Percentiles rank a stretch among this genome's conserved stretches.
phyloP scores from a whole-genome alignment of 2,797 vertebrate species.

The Poecilia velifera region DNA sequence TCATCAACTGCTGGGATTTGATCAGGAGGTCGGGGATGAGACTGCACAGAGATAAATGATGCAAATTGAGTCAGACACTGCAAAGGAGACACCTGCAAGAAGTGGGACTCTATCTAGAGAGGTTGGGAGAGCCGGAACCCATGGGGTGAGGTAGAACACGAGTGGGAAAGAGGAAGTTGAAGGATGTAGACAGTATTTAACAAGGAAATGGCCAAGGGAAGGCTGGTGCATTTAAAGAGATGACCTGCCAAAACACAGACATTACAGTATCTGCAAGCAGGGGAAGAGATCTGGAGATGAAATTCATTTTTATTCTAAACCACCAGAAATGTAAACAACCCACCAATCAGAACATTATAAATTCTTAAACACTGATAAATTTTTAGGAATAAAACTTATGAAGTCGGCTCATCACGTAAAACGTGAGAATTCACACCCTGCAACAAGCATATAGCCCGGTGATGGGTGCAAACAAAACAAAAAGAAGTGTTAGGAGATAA shows the following conservation, averaged over 20 bases:
- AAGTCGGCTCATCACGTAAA: slow-evolving; percentile 24
- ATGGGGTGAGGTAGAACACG: slow-evolving; percentile 5
- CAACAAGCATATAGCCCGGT: slow-evolving; percentile 7
- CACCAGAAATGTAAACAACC: slow-evolving; percentile 40
- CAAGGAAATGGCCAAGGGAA: slow-evolving; percentile 13
- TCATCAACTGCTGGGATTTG: slow-evolving; percentile 61
- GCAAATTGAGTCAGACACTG: slow-evolving; percentile 69
- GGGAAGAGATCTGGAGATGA: slow-evolving; percentile 23
- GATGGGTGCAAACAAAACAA: slow-evolving; percentile 18
- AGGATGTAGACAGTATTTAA: slow-evolving; percentile 11
- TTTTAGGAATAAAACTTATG: slow-evolving; percentile 59
- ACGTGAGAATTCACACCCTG: slow-evolving; percentile 33
- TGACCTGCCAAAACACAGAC: slow-evolving; percentile 24
- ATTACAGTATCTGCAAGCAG: slow-evolving; percentile 9
- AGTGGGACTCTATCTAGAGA: slow-evolving; percentile 28
- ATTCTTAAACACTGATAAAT: slow-evolving; percentile 30
- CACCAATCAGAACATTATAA: slow-evolving; percentile 56
- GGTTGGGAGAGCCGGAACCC: slow-evolving; percentile 23
- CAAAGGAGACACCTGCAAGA: slow-evolving; percentile 50
- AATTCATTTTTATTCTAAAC: slow-evolving; percentile 63
- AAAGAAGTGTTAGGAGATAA: slow-evolving; percentile 24
- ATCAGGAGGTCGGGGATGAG: slow-evolving; percentile 66
- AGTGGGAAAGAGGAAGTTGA: not conserved
- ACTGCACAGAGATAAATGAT: slow-evolving; percentile 48
- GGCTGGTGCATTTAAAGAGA: slow-evolving; percentile 27